Conservation (phyloP, 1,140 invertebrate species). For the Daktulosphaira vitifoliae region DNA sequence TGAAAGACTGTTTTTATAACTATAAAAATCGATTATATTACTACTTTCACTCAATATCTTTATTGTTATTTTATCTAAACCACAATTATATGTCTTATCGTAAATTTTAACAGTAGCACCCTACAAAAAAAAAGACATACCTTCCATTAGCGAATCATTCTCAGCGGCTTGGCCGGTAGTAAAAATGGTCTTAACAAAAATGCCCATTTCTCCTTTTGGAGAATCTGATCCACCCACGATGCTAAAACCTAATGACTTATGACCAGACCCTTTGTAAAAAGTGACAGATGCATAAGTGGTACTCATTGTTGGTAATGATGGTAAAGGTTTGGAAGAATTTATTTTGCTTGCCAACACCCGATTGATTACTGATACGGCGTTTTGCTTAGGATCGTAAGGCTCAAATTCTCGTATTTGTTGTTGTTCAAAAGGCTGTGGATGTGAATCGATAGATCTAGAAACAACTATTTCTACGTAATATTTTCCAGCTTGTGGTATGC, state of each 20-base stretch:
- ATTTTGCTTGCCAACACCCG: conserved; percentile 34
- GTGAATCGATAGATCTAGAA: conserved; percentile 40
- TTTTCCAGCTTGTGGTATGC: conserved; percentile 45
- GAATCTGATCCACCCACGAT: conserved; percentile 66
- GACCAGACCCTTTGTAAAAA: conserved; percentile 57
- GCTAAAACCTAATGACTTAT: conserved; percentile 62
- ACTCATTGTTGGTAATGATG: conserved; percentile 17
- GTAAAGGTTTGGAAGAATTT: not conserved
- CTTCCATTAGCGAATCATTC: conserved; percentile 58
- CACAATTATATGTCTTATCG: too few species aligned
- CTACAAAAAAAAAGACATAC: conserved; percentile 47
- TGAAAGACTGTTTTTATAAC: too few species aligned
- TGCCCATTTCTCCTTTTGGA: conserved; percentile 59
- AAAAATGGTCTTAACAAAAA: conserved; percentile 63
- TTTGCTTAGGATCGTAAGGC: not conserved
- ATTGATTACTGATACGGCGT: conserved; percentile 36
- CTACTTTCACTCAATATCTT: too few species aligned
- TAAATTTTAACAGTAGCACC: too few species aligned
- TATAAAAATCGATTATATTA: too few species aligned
- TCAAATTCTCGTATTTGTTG: not conserved
- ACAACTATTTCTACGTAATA: conserved; percentile 52
- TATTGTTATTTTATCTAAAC: too few species aligned
- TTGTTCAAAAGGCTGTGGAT: too few species aligned
- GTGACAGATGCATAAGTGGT: conserved; percentile 40
- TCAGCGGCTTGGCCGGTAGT: conserved; percentile 59